Evolutionary conservation across 1,140 invertebrate species (phyloP).

Genomic region (Gerris buenoi): DNA sequence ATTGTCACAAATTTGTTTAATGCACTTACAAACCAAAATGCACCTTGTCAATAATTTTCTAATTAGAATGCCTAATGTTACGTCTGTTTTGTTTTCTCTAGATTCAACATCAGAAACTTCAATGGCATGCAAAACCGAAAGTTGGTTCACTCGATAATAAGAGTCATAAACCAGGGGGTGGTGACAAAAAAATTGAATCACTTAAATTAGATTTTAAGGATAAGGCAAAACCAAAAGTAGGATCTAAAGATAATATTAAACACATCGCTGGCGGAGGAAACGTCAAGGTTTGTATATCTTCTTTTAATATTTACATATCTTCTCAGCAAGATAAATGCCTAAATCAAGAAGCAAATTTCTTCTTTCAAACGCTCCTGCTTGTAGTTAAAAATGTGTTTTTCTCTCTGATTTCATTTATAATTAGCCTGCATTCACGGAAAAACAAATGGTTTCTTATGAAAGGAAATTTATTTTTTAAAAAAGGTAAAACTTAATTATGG

Average conservation of each 20-base stretch:
- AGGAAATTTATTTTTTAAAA: too few species aligned
- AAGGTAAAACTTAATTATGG: too few species aligned
- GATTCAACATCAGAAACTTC: constrained; percentile 70
- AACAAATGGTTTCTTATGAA: too few species aligned
- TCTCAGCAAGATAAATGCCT: neutral
- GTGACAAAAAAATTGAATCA: constrained; percentile 79
- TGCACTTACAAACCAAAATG: too few species aligned
- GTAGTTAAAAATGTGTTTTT: too few species aligned
- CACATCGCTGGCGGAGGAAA: constrained; percentile 76
- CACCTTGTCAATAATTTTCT: too few species aligned
- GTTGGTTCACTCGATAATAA: constrained; percentile 86
- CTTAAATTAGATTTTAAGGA: constrained; percentile 83
- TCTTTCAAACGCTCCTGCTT: too few species aligned
- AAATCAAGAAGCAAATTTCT: neutral
- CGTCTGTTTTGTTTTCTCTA: too few species aligned
- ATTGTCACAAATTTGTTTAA: too few species aligned
- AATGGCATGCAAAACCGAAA: constrained; percentile 87
- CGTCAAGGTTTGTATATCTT: constrained; percentile 54
- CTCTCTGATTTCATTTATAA: too few species aligned
- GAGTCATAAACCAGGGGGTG: constrained; percentile 80
- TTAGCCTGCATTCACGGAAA: too few species aligned
- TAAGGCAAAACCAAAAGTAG: constrained; percentile 80
- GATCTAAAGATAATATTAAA: constrained; percentile 80
- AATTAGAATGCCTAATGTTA: too few species aligned
- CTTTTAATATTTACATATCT: neutral